phyloP scores from a whole-genome alignment of 1,140 invertebrate genomes.

The Drosophila lacertosa region DNA sequence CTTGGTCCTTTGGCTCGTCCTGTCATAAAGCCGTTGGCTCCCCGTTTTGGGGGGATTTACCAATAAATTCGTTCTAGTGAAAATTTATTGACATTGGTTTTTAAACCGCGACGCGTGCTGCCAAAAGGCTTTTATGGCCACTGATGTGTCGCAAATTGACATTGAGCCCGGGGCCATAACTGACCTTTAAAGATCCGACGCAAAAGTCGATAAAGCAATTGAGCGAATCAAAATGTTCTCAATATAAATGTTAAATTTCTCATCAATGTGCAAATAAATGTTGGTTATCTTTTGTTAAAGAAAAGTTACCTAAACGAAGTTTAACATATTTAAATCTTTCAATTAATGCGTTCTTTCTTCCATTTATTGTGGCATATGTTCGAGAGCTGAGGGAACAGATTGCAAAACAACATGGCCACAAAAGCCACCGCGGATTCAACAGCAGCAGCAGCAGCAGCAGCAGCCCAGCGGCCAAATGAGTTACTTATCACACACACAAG shows the following conservation, averaged over 20 bases:
- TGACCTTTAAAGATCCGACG: conserved; percentile 62
- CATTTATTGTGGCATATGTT: conserved; percentile 63
- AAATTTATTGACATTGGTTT: conserved; percentile 80
- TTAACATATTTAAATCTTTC: too few relatives aligned
- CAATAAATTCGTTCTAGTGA: conserved; percentile 82
- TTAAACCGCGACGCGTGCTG: conserved; percentile 77
- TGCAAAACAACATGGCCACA: conserved; percentile 40
- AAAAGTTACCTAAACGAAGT: too few relatives aligned
- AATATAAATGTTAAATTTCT: too few relatives aligned
- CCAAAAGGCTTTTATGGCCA: conserved; percentile 60
- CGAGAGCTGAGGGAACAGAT: conserved; percentile 26
- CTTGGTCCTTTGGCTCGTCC: too few relatives aligned
- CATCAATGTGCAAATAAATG: too few relatives aligned
- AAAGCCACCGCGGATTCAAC: conserved; percentile 33
- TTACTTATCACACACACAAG: conserved; percentile 70
- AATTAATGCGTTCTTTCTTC: too few relatives aligned
- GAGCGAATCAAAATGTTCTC: conserved; percentile 28
- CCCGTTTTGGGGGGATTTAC: conserved; percentile 56
- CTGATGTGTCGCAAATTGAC: conserved; percentile 58
- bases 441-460: conserved; percentile 10
- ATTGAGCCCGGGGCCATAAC: conserved; percentile 52
- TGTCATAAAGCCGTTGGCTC: conserved; percentile 61
- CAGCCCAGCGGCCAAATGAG: conserved; percentile 44
- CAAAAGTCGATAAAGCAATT: conserved; percentile 40
- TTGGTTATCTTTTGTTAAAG: too few relatives aligned